Percentiles rank a stretch among this genome's conserved stretches.
Evolutionary conservation across 2,888 invertebrate genomes (phyloP).

Genomic region (Polymixis flavicincta): DNA sequence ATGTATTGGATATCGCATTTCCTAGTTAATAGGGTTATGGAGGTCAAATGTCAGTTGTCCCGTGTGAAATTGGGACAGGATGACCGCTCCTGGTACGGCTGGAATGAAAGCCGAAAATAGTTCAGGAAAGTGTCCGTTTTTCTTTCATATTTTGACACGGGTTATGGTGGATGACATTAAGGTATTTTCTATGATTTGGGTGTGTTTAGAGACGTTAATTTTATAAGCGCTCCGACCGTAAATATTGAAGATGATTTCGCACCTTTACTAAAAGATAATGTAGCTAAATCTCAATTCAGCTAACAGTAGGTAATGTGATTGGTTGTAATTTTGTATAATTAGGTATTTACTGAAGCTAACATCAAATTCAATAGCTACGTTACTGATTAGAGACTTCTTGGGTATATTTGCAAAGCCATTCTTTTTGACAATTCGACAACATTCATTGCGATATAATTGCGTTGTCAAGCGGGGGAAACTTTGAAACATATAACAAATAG

Average conservation of each 20-base stretch:
- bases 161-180: conserved; percentile 6
- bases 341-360: neutral
- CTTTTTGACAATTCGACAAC: too few relatives aligned
- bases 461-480: too few relatives aligned
- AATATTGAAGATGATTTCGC: too few relatives aligned
- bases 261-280: neutral
- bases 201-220: conserved; percentile 4
- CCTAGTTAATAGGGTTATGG: conserved; percentile 8
- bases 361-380: neutral
- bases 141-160: conserved; percentile 26
- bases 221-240: neutral
- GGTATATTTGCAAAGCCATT: too few relatives aligned
- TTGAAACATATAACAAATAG: too few relatives aligned
- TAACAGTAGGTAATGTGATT: neutral
- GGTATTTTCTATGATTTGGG: neutral
- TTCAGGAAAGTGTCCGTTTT: neutral
- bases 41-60: conserved; percentile 11
- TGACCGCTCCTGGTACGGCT: neutral
- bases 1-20: conserved; percentile 3
- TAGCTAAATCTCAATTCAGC: neutral
- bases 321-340: neutral
- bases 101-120: conserved; percentile 4
- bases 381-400: neutral
- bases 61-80: conserved; percentile 5
- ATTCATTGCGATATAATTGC: too few relatives aligned